Evolutionary conservation across 2,888 invertebrate species (phyloP), one percentile per base, ranked within the genome.

Genomic region (Cryptus viduatorius): DNA sequence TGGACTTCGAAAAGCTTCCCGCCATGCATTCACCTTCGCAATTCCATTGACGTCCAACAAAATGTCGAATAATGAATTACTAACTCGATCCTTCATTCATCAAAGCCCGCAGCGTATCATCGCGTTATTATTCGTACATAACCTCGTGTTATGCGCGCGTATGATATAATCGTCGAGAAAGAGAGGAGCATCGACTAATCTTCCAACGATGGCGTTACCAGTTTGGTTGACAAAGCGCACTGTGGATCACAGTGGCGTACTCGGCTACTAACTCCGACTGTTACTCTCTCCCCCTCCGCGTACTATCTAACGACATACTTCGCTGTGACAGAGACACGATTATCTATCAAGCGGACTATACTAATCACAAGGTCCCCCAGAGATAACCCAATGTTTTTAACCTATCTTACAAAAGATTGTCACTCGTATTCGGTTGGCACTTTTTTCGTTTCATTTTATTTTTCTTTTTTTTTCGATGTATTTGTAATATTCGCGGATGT

Each of bases 351-450:
- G 81, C 85, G 88, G 8, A 84, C 88, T 88, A 85, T 88, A 85
- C 86, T 88, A 91, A 90, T 91, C 90, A 90, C 91, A 89, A 90
- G 91, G 92, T 90, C 90, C 79, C 73, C 84, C 84, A 10, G 86
- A 90, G 91, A 91, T 91, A 92, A 92, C 91, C 92, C 87, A 90
- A 76, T 75, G 81, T 79, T 81, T 82, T 67, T 53, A 68, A 75
- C 48, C 72, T 48, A 65, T 53, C 65, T 67, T 61, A 24, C 56
- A 59, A 19, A 7, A 67, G 56, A 82, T 73, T 80, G 19, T 29
- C 31, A 19, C 48, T 50, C 76, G 56, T 75, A 72, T 75, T 67
- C 83, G 83, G 88, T 88, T 83, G 53, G 14, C 24, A 56, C 29
- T 68, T 37, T n/a, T 16, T 3, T 19, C 14, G 44, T 31, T n/a